These are phyloP conservation scores for Drosophila basisetae DNA, from an alignment of 2,888 invertebrate species.

Conservation along the genomic window DNA sequence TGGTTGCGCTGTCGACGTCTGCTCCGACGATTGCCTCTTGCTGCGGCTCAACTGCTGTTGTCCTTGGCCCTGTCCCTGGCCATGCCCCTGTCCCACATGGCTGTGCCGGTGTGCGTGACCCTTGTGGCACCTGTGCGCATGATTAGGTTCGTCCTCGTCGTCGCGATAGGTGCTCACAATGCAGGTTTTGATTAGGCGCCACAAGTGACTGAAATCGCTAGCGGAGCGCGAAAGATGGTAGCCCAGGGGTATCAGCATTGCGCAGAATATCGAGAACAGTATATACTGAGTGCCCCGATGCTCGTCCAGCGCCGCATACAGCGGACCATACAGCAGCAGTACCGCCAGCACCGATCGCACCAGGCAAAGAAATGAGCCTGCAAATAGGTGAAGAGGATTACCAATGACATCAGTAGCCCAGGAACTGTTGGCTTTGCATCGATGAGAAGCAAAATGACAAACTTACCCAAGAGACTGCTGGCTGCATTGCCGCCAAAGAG, in stretches of 20 bases:
- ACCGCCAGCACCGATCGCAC: constrained; percentile 92
- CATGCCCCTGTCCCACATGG: constrained; percentile 29
- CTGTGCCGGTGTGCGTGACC: constrained; percentile 19
- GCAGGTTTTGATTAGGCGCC: constrained; percentile 92
- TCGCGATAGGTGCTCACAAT: constrained; percentile 91
- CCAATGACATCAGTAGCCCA: background rate
- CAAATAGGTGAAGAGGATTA: background rate
- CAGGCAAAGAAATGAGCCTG: constrained; percentile 91
- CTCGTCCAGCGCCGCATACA: constrained; percentile 94
- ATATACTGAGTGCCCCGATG: constrained; percentile 94
- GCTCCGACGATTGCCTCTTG: constrained; percentile 31
- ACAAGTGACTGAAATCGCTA: constrained; percentile 95
- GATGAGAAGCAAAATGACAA: background rate
- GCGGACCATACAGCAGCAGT: constrained; percentile 93
- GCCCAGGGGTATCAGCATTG: constrained; percentile 93
- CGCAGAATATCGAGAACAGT: constrained; percentile 97
- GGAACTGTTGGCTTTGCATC: background rate
- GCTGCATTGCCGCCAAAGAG: constrained; percentile 95
- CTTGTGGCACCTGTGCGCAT: constrained; percentile 33
- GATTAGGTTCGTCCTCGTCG: constrained; percentile 87
- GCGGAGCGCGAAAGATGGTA: constrained; percentile 97
- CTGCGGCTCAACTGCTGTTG: constrained; percentile 13
- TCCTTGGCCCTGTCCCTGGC: constrained; percentile 35
- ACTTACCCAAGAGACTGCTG: constrained; percentile 90
- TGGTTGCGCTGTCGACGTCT: constrained; percentile 21